Evolutionary conservation across 2,797 vertebrate genomes (phyloP), one percentile per base, ranked within the genome.

Genomic region (Atherinosoma microstoma): DNA sequence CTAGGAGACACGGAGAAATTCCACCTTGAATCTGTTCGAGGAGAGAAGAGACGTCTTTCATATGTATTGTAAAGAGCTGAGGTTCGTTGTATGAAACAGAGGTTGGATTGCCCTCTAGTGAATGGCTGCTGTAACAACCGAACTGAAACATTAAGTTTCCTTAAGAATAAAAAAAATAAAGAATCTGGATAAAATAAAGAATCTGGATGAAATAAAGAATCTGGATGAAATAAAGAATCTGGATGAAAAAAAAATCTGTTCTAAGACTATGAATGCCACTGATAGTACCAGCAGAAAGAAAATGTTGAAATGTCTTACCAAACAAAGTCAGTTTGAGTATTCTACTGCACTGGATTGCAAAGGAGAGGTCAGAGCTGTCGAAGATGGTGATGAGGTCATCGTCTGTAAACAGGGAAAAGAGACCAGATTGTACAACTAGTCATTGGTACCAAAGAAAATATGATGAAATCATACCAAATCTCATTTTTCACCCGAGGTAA

Each of bases 351-450:
- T 99, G 98, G 94, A 98, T 99, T 71, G 98, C 98, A 83, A 99
- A 99, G 79, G 97, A 99, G 86, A 99, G 96, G 91, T 99, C 98
- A 69, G 98, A 99, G 90, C 98, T 99, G 95, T 99, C 98, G 86
- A 99, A 99, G 89, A 99, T 99, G 64, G 98, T 99, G 89, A 99
- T 97, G 85, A 98, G 98, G 91, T 99, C 98, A 86, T 97, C 98
- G 93, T 99, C 98, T 99, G 67, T n/a, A 63, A 61, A 80, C 70
- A 70, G 15, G 35, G 18, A 73, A 40, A 72, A 70, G n/a, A 75
- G 5, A 57, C 1, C 4, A 75, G 3, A 67, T 30, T 64, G 9
- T 3, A 11, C 2, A 3, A 4, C 1, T 67, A 29, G 58, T 20
- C 0, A 68, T 54, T 1, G 45, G 7, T 13, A 64, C 2, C 11